Percentiles rank a stretch among this genome's conserved stretches.
phyloP scores from a whole-genome alignment of 2,888 invertebrate species.

The Polymixis lichenea region DNA sequence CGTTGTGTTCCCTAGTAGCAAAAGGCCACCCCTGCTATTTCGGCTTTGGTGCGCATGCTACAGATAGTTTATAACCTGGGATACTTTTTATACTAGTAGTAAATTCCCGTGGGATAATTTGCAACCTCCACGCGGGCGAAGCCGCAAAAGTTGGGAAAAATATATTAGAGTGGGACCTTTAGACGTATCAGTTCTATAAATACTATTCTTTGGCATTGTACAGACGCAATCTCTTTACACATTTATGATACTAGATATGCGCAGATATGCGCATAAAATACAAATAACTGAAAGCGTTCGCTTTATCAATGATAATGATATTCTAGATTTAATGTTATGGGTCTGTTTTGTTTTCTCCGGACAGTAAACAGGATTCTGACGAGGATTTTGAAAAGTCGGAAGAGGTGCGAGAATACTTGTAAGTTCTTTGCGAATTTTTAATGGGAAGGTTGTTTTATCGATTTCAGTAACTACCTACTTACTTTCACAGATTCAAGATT shows the following conservation, averaged over 20 bases:
- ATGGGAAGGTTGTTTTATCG: background rate
- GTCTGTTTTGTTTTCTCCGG: constrained; percentile 57
- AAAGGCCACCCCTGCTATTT: no score
- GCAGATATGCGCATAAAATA: constrained; percentile 68
- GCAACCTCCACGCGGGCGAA: no score
- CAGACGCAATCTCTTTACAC: constrained; percentile 58
- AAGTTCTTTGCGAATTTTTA: constrained; percentile 16
- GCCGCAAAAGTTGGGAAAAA: no score
- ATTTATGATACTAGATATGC: constrained; percentile 64
- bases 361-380: constrained; percentile 46
- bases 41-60: no score
- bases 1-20: no score
- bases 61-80: no score
- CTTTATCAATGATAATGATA: constrained; percentile 66
- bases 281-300: constrained; percentile 59
- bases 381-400: constrained; percentile 40
- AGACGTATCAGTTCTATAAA: constrained; percentile 12
- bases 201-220: constrained; percentile 26
- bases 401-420: constrained; percentile 11
- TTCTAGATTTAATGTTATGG: constrained; percentile 62
- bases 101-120: no score
- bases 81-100: no score
- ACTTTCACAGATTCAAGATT: background rate
- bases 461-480: background rate
- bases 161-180: background rate